phyloP scores from a whole-genome alignment of 1,140 invertebrate species.

The Euborellia annulipes region DNA sequence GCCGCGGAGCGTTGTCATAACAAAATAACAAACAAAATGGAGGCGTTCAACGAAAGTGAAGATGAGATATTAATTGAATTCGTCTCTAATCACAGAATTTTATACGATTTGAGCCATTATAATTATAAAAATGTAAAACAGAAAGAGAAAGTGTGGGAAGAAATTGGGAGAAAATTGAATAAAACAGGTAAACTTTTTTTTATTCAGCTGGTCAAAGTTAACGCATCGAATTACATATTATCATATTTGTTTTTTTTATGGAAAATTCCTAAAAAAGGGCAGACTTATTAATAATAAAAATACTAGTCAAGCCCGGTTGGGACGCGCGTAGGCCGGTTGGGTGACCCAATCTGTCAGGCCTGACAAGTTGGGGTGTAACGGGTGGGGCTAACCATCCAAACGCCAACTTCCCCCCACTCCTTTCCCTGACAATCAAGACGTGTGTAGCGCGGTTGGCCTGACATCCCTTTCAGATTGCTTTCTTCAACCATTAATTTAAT shows the following conservation, averaged over 20 bases:
- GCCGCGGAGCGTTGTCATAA: too few relatives aligned
- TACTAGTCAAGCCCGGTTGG: not conserved
- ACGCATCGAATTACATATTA: not conserved
- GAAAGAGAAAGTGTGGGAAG: constrained; percentile 2
- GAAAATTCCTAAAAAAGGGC: not conserved
- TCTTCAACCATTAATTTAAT: too few relatives aligned
- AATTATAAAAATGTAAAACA: constrained; percentile 3
- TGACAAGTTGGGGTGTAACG: not conserved
- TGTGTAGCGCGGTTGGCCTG: too few relatives aligned
- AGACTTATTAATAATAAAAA: not conserved
- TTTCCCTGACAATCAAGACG: too few relatives aligned
- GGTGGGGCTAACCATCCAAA: too few relatives aligned
- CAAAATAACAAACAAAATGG: too few relatives aligned
- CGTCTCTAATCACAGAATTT: not conserved
- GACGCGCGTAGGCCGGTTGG: not conserved
- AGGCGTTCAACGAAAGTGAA: constrained; percentile 2
- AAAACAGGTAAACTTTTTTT: constrained; percentile 2
- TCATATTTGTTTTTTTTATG: not conserved
- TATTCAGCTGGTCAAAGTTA: not conserved
- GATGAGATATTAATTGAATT: constrained; percentile 4
- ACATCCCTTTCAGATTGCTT: too few relatives aligned
- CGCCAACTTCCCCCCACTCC: too few relatives aligned
- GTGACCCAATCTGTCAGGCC: not conserved
- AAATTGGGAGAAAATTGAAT: constrained; percentile 3
- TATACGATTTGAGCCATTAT: constrained; percentile 3